Conservation (phyloP, 2,113 vertebrate genomes). For the Mystacornis crossleyi region DNA sequence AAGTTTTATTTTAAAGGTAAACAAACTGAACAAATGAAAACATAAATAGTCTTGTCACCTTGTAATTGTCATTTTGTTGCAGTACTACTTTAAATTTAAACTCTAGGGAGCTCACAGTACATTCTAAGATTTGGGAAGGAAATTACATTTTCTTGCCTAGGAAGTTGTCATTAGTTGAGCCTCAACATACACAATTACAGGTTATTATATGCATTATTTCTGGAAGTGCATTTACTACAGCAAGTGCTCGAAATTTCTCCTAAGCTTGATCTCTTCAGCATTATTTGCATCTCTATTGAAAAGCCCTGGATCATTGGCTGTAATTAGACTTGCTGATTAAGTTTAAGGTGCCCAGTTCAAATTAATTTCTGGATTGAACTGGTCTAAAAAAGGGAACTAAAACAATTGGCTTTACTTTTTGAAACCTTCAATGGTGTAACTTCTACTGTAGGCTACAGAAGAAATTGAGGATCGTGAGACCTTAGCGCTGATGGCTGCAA, state of each 20-base stretch:
- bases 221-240: background rate
- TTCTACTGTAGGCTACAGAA: slow-evolving; percentile 86
- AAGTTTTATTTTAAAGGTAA: background rate
- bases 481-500: slow-evolving; percentile 92
- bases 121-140: background rate
- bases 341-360: background rate
- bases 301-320: background rate
- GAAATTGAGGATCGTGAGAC: slow-evolving; percentile 96
- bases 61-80: background rate
- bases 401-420: background rate
- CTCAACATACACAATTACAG: background rate
- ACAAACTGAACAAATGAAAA: background rate
- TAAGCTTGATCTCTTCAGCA: background rate
- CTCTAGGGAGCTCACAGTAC: background rate
- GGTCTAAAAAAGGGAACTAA: background rate
- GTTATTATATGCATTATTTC: background rate
- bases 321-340: background rate
- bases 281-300: background rate
- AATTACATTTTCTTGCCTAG: background rate
- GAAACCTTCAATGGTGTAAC: background rate
- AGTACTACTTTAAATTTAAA: background rate
- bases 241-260: background rate
- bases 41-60: background rate
- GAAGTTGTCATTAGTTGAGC: background rate
- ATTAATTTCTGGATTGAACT: background rate